Evolutionary conservation across 2,797 vertebrate species (phyloP).

Genomic region (Sebastes itinus): DNA sequence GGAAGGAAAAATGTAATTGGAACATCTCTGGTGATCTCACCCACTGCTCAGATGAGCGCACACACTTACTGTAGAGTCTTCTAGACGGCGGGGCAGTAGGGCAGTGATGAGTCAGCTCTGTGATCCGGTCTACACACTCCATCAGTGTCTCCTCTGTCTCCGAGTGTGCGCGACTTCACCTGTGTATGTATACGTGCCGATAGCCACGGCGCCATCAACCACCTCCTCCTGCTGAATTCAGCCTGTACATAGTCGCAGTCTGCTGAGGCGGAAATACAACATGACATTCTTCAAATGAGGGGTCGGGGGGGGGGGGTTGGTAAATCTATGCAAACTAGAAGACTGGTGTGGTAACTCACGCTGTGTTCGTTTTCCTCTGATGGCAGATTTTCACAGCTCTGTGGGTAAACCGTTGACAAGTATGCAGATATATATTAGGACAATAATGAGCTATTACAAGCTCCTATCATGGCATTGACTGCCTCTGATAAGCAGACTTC

Average conservation of each 20-base stretch:
- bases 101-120: constrained; percentile 31
- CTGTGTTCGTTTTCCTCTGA: neutral
- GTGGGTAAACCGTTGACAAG: neutral
- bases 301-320: neutral
- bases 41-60: neutral
- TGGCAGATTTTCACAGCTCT: neutral
- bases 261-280: neutral
- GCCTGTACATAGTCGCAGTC: neutral
- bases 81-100: neutral
- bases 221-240: neutral
- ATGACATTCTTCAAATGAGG: neutral
- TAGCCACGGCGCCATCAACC: neutral
- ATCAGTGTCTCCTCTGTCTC: constrained; percentile 1
- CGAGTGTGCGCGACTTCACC: neutral
- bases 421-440: neutral
- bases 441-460: too few relatives aligned
- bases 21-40: neutral
- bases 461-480: neutral
- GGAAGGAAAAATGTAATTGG: too few relatives aligned
- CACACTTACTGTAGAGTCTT: neutral
- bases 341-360: neutral
- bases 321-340: neutral
- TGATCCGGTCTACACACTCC: neutral
- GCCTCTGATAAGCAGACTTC: neutral
- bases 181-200: neutral